These are phyloP conservation scores for Gobio gobio DNA, from an alignment of 2,113 vertebrate species.

Conservation along the genomic window DNA sequence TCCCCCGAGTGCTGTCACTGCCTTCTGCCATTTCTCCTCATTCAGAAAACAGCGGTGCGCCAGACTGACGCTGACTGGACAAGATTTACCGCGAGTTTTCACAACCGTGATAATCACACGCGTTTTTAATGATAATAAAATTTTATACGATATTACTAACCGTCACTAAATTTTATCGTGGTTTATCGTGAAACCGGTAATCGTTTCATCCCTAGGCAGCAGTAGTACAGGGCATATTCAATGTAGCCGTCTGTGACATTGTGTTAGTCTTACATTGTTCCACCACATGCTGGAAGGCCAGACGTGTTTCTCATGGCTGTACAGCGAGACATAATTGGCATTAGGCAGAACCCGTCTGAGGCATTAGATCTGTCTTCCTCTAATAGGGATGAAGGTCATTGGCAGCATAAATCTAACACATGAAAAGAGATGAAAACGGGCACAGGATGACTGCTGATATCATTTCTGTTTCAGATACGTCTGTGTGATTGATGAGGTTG, in stretches of 20 bases:
- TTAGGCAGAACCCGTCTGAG: slow-evolving; percentile 49
- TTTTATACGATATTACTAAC: no score
- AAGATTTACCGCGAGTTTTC: no score
- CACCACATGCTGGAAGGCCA: slow-evolving; percentile 53
- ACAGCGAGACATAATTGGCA: slow-evolving; percentile 47
- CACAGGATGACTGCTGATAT: slow-evolving; percentile 48
- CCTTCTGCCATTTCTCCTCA: no score
- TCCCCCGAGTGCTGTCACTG: no score
- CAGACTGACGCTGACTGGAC: no score
- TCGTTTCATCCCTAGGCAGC: no score
- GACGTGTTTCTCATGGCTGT: slow-evolving; percentile 41
- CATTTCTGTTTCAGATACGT: slow-evolving; percentile 51
- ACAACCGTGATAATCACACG: no score
- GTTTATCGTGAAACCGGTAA: no score
- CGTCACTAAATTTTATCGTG: no score
- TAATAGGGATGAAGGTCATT: slow-evolving; percentile 58
- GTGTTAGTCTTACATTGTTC: slow-evolving; percentile 34
- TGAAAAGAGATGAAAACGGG: slow-evolving; percentile 50
- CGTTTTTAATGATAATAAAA: no score
- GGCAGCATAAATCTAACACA: slow-evolving; percentile 41
- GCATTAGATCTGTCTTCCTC: slow-evolving; percentile 53
- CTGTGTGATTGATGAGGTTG: slow-evolving; percentile 56
- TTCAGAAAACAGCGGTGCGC: no score
- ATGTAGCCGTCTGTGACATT: slow-evolving; percentile 12
- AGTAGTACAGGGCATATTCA: not conserved